Evolutionary conservation across 2,797 vertebrate species (phyloP).

Genomic region (Hypotaenidia okinawae): DNA sequence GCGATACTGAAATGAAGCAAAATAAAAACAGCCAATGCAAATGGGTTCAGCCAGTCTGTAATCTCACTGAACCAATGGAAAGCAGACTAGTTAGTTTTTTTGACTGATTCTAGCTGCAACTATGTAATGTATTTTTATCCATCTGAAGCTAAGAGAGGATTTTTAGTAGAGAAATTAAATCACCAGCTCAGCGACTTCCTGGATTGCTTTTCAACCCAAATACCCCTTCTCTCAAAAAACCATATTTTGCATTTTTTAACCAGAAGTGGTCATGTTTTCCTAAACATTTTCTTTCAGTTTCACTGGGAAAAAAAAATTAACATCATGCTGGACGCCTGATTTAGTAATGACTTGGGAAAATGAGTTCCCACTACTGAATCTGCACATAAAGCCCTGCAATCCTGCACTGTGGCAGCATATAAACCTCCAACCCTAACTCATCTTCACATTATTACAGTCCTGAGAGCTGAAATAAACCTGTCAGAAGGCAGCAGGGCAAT

Average conservation of each 20-base stretch:
- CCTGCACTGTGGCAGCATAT: neutral
- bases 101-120: neutral
- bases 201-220: neutral
- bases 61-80: neutral
- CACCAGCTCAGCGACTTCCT: neutral
- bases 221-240: neutral
- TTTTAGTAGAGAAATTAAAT: neutral
- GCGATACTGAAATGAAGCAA: neutral
- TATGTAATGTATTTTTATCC: neutral
- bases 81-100: neutral
- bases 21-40: neutral
- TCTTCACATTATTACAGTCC: neutral
- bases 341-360: neutral
- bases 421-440: neutral
- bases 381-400: neutral
- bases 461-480: slow-evolving; percentile 32
- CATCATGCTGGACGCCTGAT: neutral
- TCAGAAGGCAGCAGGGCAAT: slow-evolving; percentile 1
- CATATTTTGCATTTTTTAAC: neutral
- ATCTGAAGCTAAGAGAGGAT: neutral
- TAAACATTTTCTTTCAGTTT: neutral
- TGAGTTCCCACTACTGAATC: neutral
- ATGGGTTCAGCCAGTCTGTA: neutral
- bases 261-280: neutral
- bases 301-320: neutral